Base-by-base conservation (phyloP, 2,113 vertebrate species). In the Hoplias malabaricus region DNA sequence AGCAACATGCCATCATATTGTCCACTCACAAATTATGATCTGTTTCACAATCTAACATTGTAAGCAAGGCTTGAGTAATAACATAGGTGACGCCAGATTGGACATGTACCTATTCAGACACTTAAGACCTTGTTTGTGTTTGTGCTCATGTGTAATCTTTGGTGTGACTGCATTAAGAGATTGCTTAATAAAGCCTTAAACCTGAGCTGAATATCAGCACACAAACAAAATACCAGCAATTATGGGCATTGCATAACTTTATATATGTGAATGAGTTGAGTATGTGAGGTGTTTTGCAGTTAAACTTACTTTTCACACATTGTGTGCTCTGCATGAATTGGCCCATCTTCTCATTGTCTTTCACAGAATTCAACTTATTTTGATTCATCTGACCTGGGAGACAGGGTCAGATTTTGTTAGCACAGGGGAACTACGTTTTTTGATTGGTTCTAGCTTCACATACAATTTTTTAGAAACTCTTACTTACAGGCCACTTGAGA, bases 281-380 rank as follows among this genome's bases (percentile, higher is more conserved):
- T 48, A 25, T 57, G 23, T 57, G 23, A 1, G 13, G 27, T 29
- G 46, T 23, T 11, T 25, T 14, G 19, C 42, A 11, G 10, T 34
- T 2, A 2, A 19, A 86, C 92, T 91, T 82, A 93, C 92, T 82
- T 72, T 54, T 42, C 6, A 29, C 42, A 38, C 93, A 93, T 3
- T 0, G 1, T 0, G 53, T 0, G 0, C 88, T 80, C 78, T 91
- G 87, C 78, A 1, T 84, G 80, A 83, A 93, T 1, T 0, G 0
- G 23, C 92, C 93, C 93, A 93, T 92, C 71, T 11, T 23, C 1
- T 73, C 54, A 34, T 83, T 92, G 74, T 79, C 81, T 84, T 86
- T 89, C 74, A 93, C 83, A 5, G 89, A 81, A 0, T 4, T 53
- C 46, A 93, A 84, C 10, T 81, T 84, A 0, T 79, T 46, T 1